These are phyloP conservation scores for Benitochromis conjunctus DNA, from an alignment of 2,113 vertebrate genomes.

Conservation along the genomic window DNA sequence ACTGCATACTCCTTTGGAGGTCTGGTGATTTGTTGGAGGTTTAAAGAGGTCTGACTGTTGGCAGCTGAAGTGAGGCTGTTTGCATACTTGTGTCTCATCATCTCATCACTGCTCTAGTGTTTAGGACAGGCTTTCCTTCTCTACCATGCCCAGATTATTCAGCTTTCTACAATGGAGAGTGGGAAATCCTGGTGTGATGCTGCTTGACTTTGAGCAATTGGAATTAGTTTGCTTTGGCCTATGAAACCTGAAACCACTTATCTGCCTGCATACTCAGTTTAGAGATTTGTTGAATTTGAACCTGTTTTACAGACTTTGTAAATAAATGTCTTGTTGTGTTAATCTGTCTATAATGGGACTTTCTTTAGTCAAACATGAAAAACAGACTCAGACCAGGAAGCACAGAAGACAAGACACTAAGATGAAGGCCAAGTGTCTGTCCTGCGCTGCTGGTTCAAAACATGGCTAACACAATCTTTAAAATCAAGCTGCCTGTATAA, in stretches of 20 bases:
- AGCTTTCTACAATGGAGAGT: background rate
- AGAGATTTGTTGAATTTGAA: background rate
- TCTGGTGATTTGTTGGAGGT: background rate
- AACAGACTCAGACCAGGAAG: background rate
- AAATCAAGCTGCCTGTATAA: background rate
- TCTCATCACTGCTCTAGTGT: background rate
- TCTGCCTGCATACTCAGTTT: background rate
- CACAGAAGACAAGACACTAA: accelerated
- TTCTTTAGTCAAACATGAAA: background rate
- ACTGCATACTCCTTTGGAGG: background rate
- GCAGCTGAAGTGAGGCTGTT: background rate
- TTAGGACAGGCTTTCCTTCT: background rate
- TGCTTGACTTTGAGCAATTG: background rate
- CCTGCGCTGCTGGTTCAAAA: background rate
- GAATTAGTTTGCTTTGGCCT: background rate
- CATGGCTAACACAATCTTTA: background rate
- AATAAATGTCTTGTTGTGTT: background rate
- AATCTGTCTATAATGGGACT: background rate
- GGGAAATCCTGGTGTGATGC: background rate
- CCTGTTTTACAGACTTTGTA: background rate
- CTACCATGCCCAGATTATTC: background rate
- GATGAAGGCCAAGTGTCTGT: accelerated
- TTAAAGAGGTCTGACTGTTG: background rate
- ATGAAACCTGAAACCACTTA: background rate
- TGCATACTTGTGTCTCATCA: background rate